Evolutionary conservation across 2,888 invertebrate species (phyloP), one percentile per base, ranked within the genome.

Genomic region (Drosophila kuntzei): DNA sequence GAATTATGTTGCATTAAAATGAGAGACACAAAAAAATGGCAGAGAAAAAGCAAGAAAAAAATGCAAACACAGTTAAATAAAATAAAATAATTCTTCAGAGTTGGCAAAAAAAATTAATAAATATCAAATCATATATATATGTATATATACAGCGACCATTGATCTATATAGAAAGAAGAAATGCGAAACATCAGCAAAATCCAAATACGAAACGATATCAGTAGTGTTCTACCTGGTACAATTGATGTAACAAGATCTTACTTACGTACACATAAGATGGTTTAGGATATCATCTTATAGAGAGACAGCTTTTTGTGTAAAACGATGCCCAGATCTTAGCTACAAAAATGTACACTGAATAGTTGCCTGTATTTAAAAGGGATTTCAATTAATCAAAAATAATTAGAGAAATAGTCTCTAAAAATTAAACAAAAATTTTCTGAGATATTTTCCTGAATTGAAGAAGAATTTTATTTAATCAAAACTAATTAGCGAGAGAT

Each of bases 171-270:
- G 60, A 53, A 20, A 43, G 25, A 8, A 60, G 65, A 76, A 87
- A 83, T 87, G 85, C 77, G 67, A 87, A 66, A 58, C 68, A 84
- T 85, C 87, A 83, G 82, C 82, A 59, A 81, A 87, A 85, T 81
- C 46, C 49, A 72, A 79, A 47, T 60, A 22, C 12, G 29, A 18
- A 41, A 16, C 7, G 44, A 61, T 54, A 54, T 55, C 61, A 22
- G 36, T 12, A 16, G 14, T 36, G 41, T 61, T 61, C 29, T 34
- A 60, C 41, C 41, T 34, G 60, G 46, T 18, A 51, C 51, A 39
- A 27, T 37, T 22, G 29, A 27, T 39, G 60, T 60, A 60, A 60
- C 7, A 11, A 25, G 60, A 60, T 12, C 29, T 22, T n/a, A 50
- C 22, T 12, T 29, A 18, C 9, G 11, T 41, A 25, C 8, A 47